Evolutionary conservation across 2,113 vertebrate species (phyloP), one percentile per base, ranked within the genome.

Genomic region (Verasper variegatus): DNA sequence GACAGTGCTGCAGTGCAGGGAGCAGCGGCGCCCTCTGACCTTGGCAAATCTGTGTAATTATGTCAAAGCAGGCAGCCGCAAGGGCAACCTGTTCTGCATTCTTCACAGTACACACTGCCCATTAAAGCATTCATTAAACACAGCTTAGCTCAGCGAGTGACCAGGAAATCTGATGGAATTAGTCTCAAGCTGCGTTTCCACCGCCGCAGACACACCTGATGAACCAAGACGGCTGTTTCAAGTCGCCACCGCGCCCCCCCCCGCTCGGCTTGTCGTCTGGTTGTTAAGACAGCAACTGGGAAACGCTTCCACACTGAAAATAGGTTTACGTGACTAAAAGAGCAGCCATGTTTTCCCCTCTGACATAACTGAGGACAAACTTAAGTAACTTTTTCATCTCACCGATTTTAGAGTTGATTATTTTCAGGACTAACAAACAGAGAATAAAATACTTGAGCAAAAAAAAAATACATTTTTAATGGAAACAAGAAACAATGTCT

Each of bases 71-170:
- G 63, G 84, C n/a, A 80, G 84, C 47, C 21, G 51, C 40, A 6
- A 71, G 76, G 71, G 59, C 79, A 82, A 80, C 86, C 88, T 89
- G 91, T 89, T 82, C 88, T 80, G 54, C 91, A 94, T 95, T 95
- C 94, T 91, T 94, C 81, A 55, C 80, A 86, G 91, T 74, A 77
- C 91, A 75, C 57, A 63, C 86, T 77, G 83, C 87, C 92, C 91
- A 88, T 94, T 93, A 93, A 87, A 74, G 82, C 88, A 21, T 92
- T 94, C 92, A 93, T 94, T 95, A 94, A 94, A 94, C 83, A 91
- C 93, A 94, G 94, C 92, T 95, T 94, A 94, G 86, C 93, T 79
- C 87, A 86, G 90, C 72, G 60, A 90, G 90, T 73, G 75, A 93
- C 82, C 85, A 88, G 91, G 90, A 91, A 91, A 91, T 94, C 90